Evolutionary conservation across 1,140 invertebrate species (phyloP).

Genomic region (Spodoptera frugiperda): DNA sequence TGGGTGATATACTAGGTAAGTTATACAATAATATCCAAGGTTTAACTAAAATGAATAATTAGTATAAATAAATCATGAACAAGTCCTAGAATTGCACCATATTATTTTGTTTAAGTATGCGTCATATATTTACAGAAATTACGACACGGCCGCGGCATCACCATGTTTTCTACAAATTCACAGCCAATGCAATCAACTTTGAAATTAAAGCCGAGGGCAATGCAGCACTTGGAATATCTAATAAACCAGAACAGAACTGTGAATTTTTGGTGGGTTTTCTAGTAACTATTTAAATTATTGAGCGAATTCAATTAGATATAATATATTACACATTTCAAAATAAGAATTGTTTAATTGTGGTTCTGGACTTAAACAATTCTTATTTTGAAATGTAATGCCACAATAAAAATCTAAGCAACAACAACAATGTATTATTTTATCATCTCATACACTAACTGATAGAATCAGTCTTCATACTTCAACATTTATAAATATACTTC

Average conservation of each 20-base stretch:
- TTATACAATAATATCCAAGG: not conserved
- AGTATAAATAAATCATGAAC: not conserved
- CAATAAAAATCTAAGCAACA: no score
- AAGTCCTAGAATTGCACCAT: not conserved
- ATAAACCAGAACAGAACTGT: slow-evolving; percentile 13
- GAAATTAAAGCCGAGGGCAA: slow-evolving; percentile 48
- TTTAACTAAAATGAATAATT: not conserved
- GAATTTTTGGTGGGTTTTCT: slow-evolving; percentile 45
- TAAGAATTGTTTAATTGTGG: no score
- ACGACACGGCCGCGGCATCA: slow-evolving; percentile 38
- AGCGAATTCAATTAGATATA: no score
- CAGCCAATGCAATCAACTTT: slow-evolving; percentile 48
- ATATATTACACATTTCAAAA: no score
- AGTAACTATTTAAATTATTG: not conserved
- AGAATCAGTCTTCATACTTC: no score
- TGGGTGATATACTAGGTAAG: not conserved
- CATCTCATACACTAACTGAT: no score
- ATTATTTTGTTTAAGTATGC: not conserved
- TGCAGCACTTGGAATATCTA: slow-evolving; percentile 50
- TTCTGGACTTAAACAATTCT: no score
- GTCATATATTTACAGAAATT: slow-evolving; percentile 49
- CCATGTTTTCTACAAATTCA: slow-evolving; percentile 47
- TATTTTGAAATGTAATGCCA: no score
- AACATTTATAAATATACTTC: no score
- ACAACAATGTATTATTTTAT: no score